These are phyloP conservation scores for Thaleichthys pacificus DNA, from an alignment of 2,797 vertebrate genomes.

Conservation along the genomic window DNA sequence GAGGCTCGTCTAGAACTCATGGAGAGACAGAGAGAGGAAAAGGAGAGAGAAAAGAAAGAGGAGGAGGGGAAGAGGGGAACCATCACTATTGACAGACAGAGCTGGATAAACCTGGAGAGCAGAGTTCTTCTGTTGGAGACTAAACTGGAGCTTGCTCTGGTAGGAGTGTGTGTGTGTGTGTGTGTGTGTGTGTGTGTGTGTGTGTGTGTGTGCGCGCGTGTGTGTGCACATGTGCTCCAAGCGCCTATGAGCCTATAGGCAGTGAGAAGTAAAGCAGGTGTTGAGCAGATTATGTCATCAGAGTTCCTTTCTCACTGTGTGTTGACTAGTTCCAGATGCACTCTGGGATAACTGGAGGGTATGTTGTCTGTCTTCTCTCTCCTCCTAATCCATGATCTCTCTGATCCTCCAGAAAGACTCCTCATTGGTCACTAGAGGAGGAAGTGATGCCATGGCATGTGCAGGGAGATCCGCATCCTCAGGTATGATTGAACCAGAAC, in stretches of 20 bases:
- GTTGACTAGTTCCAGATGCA: neutral
- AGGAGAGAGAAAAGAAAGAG: neutral
- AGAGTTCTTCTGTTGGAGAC: conserved; percentile 89
- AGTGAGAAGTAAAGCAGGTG: neutral
- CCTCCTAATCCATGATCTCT: neutral
- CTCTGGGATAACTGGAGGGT: neutral
- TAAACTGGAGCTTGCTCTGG: conserved; percentile 79
- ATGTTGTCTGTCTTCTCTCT: neutral
- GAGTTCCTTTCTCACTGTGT: neutral
- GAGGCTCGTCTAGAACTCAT: conserved; percentile 76
- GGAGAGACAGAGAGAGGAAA: conserved; percentile 53
- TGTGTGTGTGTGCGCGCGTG: neutral
- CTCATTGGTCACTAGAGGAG: neutral
- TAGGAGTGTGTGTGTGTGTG: conserved; percentile 43
- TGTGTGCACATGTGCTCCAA: neutral
- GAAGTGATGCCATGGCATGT: neutral
- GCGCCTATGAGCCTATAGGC: too few relatives aligned
- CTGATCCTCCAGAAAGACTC: neutral
- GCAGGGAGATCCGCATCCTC: neutral
- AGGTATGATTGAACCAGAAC: too few relatives aligned
- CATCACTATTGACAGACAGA: conserved; percentile 72
- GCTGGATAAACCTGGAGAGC: conserved; percentile 86
- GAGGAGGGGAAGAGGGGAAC: conserved; percentile 23
- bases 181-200: neutral
- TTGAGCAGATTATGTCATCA: neutral